Percentiles rank a stretch among this genome's conserved stretches.
Evolutionary conservation across 2,113 vertebrate species (phyloP).

Genomic region (Onychostoma macrolepis): DNA sequence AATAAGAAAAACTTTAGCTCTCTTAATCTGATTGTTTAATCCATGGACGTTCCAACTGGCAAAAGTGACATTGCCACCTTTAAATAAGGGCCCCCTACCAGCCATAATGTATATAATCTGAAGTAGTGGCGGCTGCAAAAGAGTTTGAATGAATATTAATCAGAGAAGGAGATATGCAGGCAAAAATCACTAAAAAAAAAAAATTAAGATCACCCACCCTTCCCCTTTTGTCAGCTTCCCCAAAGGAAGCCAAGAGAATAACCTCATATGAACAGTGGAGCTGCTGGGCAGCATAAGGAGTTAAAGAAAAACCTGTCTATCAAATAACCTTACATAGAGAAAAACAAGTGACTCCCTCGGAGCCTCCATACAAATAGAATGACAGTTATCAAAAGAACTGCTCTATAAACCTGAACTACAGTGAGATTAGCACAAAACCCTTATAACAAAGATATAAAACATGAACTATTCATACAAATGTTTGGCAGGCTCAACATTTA

Average conservation of each 20-base stretch:
- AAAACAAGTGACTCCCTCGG: neutral
- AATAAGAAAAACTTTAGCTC: neutral
- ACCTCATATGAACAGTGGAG: too few species aligned
- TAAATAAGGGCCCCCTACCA: neutral
- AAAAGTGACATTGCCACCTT: neutral
- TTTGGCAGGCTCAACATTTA: too few species aligned
- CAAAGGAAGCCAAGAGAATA: too few species aligned
- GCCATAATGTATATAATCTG: neutral
- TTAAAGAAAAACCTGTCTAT: neutral
- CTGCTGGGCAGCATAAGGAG: neutral
- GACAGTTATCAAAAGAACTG: neutral
- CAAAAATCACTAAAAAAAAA: neutral
- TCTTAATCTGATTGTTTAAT: neutral
- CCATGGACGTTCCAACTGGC: neutral
- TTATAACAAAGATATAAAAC: too few species aligned
- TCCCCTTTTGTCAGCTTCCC: neutral
- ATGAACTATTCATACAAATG: too few species aligned
- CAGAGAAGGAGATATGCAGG: neutral
- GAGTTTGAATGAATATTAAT: neutral
- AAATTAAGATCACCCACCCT: neutral
- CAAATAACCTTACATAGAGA: too few species aligned
- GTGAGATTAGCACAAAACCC: too few species aligned
- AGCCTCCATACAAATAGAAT: neutral
- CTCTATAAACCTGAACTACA: neutral
- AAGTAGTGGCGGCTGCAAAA: neutral